Evolutionary conservation across 2,113 vertebrate species (phyloP), one percentile per base, ranked within the genome.

Genomic region (Seriola quinqueradiata): DNA sequence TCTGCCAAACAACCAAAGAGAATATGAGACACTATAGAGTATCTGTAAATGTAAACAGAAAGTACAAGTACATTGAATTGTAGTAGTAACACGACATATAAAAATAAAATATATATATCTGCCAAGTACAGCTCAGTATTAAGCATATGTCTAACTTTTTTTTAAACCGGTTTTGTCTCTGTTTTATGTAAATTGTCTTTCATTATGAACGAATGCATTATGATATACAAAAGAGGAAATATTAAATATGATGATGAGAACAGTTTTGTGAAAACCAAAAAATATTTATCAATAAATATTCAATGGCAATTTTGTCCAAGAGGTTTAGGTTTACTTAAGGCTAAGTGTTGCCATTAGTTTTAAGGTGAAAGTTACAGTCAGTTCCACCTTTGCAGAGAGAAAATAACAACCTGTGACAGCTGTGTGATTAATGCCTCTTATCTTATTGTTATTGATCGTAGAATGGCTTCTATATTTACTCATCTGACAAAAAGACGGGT

Each of bases 1-100:
- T 63, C 95, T 95, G 79, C 6, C 83, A 57, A 52, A 38, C 52
- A 52, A 54, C 1, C 48, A 86, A 38, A 75, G 48, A 64, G 4
- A 55, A 57, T 4, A 60, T 8, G 6, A 81, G 61, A 66, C 10
- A 42, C 3, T 5, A 17, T 38, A 16, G 61, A 52, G 5, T 10
- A 52, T 2, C 3, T 52, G 2, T 19, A 11, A 55, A 67, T 3
- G 2, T 6, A 13, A n/a, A 64, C 1, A 42, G 3, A 46, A 54
- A 21, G 2, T 52, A 8, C 17, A 54, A n/a, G 16, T 52, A 8
- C 19, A 21, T 6, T 21, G 19, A 19, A 23, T 23, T 55, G 21
- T 21, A 55, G 19, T 6, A 50, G 5, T 17, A 44, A 44, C 42
- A 8, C 9, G 42, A 23, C 10, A n/a, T n/a, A 16, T n/a, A 16